A percentile compares a stretch with the other conserved stretches of the same genome.
Evolutionary conservation across 30 jellyfish, hydroid and myxozoan species (phyloP).

Genomic region (Cassiopea andromeda): DNA sequence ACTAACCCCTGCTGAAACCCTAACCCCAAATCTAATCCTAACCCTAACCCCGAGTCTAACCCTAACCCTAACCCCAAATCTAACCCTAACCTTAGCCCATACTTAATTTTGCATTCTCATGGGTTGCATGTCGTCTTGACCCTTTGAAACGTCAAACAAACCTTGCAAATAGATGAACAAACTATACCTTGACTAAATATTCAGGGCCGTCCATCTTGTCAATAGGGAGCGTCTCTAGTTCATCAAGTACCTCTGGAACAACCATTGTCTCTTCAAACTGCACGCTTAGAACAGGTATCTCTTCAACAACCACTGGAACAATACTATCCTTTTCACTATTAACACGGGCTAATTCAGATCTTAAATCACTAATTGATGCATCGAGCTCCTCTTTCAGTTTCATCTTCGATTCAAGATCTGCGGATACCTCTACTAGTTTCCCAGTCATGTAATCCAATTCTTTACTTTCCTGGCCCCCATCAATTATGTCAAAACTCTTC

Average conservation of each 20-base stretch:
- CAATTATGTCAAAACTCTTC: slow-evolving; percentile 2
- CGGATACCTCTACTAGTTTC: slow-evolving; percentile 9
- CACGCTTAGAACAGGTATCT: slow-evolving; percentile 4
- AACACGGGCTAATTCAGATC: slow-evolving; percentile 18
- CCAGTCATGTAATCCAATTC: slow-evolving; percentile 29
- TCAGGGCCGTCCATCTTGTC: slow-evolving; percentile 8
- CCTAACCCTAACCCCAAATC: too few species aligned
- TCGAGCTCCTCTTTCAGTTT: slow-evolving; percentile 49
- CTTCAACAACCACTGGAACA: slow-evolving; percentile 50
- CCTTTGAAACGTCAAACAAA: too few species aligned
- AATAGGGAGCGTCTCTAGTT: slow-evolving; percentile 40
- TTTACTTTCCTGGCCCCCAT: neutral
- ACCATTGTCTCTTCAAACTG: slow-evolving; percentile 56
- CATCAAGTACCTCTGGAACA: slow-evolving; percentile 50
- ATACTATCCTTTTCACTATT: neutral
- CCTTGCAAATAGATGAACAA: too few species aligned
- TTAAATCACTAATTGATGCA: slow-evolving; percentile 28
- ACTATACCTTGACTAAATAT: slow-evolving; percentile 5
- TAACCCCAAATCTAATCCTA: too few species aligned
- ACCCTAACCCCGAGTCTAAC: too few species aligned
- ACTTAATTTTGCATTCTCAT: too few species aligned
- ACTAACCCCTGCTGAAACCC: too few species aligned
- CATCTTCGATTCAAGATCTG: slow-evolving; percentile 46
- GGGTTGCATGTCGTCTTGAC: too few species aligned
- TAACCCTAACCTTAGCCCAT: too few species aligned